Evolutionary conservation across 1,140 invertebrate species (phyloP).

Genomic region (Leptinotarsa undecemlineata): DNA sequence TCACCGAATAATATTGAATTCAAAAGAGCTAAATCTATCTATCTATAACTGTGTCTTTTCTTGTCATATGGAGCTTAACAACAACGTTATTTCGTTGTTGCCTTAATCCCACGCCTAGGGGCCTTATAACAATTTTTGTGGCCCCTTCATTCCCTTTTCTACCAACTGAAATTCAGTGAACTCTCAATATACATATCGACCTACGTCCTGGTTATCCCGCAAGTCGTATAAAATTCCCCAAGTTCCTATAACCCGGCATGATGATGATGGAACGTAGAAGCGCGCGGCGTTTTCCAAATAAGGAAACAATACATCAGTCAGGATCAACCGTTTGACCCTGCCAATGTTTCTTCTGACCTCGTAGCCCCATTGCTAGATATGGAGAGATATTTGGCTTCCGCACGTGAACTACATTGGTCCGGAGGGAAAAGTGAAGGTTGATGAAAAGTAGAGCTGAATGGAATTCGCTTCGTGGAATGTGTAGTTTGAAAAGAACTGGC

Average conservation of each 20-base stretch:
- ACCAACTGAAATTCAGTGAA: not conserved
- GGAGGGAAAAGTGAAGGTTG: not conserved
- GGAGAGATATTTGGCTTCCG: not conserved
- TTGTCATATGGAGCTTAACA: too few species aligned
- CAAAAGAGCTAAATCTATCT: too few species aligned
- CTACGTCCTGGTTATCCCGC: slow-evolving; percentile 6
- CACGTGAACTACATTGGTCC: slow-evolving; percentile 1
- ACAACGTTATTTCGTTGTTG: too few species aligned
- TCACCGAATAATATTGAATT: too few species aligned
- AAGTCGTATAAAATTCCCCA: slow-evolving; percentile 4
- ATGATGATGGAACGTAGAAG: slow-evolving; percentile 11
- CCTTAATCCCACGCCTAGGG: too few species aligned
- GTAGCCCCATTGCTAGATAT: not conserved
- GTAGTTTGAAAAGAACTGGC: too few species aligned
- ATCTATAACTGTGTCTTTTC: too few species aligned
- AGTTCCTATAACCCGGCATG: slow-evolving; percentile 1
- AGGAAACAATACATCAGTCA: slow-evolving; percentile 22
- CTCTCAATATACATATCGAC: not conserved
- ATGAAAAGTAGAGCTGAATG: not conserved
- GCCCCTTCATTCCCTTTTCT: not conserved
- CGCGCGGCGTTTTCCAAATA: slow-evolving; percentile 9
- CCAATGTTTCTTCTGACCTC: slow-evolving; percentile 15
- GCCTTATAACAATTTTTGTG: too few species aligned
- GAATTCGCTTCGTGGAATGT: not conserved
- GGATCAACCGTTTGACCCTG: slow-evolving; percentile 21